Base-by-base conservation (phyloP, 1,140 invertebrate species). In the Hyphantria cunea region DNA sequence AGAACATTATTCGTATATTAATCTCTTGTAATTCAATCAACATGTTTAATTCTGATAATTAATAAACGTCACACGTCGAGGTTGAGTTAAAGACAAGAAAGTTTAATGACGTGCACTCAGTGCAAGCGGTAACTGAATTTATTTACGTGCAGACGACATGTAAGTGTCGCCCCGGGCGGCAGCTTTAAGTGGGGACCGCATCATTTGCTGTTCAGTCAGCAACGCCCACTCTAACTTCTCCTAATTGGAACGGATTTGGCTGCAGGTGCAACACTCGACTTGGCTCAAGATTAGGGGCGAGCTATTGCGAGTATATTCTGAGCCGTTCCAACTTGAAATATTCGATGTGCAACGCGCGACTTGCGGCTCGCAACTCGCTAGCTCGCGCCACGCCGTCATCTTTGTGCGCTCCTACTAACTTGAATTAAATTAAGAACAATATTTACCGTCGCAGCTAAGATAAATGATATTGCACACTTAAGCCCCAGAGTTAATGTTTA, bases 361-460 rank as follows among this genome's bases (percentile, higher is more conserved):
- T 86, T 86, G 80, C 71, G 77, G 80, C 80, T 67, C 66, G 68
- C 68, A 61, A 65, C 72, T 68, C 45, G 60, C 63, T 65, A 39
- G 54, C 42, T 45, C 15, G 17, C 55, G 11, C 55, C 70, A 65
- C 78, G 62, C 68, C 74, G 60, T 77, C 72, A 75, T 71, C 74
- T 77, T 79, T 73, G 75, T 83, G 74, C 73, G 75, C 76, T 84
- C 52, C 47, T 62, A 64, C 84, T 81, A 81, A 90, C 82, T 90
- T 82, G 80, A 89, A 85, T 89, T 91, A 91, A 91, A 90, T 90
- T 90, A 86, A 89, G 82, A 89, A 90, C 86, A 90, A 90, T 87
- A 90, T 89, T 90, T 88, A 84, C 83, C 76, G 79, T 68, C 74
- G 69, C 62, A 65, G 72, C 70, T 65, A 66, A 82, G 82, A 86